Evolutionary conservation across 2,888 invertebrate genomes (phyloP), one percentile per base, ranked within the genome.

Genomic region (Cheilosia vernalis): DNA sequence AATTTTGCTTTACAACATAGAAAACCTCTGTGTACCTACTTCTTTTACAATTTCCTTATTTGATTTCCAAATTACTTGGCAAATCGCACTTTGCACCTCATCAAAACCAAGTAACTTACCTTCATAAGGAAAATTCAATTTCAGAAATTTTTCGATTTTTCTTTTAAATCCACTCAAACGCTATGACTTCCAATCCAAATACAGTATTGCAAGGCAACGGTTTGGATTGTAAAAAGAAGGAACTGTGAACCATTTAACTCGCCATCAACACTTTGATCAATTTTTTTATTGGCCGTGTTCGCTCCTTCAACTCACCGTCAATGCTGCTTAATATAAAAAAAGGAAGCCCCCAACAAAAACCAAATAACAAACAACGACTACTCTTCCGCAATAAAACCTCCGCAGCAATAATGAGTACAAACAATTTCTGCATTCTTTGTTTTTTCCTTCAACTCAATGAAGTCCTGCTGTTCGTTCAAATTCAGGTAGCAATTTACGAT

Each of bases 241-340:
- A 60, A 60, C 24, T 24, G 30, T 19, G 53, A 56, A 67, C 27
- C 40, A 30, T 42, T 56, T 44, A 55, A 42, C 42, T 55, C 42
- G 42, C 66, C 66, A 66, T 66, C 66, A 66, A 42, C 53, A 66
- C 53, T 53, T 40, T 53, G n/a, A 53, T 67, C 19, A 55, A 67
- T 47, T 47, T 63, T 64, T 64, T 64, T 64, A 64, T 64, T 64
- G 24, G 51, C 37, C 21, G 21, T 37, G 7, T 9, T 17, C 17
- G 6, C 17, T 15, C 44, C 44, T 17, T 17, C 27, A 40, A 17
- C 27, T 24, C 27, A 27, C 27, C 27, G 27, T 1, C 1, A 42
- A 42, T 21, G 6, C 24, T 55, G 5, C 6, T 53, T 40, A 27
- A 66, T 66, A 66, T 40, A 24, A 27, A 42, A 55, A 67, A 55